A percentile compares a stretch with the other conserved stretches of the same genome.
phyloP scores from a whole-genome alignment of 1,140 invertebrate species.

The Episyrphus balteatus region DNA sequence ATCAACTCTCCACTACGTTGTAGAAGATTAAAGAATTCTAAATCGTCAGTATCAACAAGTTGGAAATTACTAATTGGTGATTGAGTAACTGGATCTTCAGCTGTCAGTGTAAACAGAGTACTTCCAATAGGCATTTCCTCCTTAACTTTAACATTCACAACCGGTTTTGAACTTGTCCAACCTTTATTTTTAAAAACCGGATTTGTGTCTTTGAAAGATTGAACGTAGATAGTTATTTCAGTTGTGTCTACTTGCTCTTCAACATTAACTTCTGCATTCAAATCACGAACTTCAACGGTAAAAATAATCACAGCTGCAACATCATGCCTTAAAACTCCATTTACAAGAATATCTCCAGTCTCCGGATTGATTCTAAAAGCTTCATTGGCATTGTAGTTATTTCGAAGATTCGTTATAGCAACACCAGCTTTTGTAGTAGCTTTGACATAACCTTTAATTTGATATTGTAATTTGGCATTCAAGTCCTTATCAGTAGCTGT shows the following conservation, averaged over 20 bases:
- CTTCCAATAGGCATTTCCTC: constrained; percentile 71
- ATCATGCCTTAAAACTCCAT: constrained; percentile 63
- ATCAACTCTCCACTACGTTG: constrained; percentile 58
- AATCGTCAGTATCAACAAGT: constrained; percentile 26
- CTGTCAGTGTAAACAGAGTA: constrained; percentile 59
- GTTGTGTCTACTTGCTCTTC: constrained; percentile 53
- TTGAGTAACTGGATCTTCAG: constrained; percentile 58
- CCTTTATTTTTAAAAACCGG: constrained; percentile 61
- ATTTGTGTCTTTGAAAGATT: constrained; percentile 67
- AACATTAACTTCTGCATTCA: constrained; percentile 54
- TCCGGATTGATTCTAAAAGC: constrained; percentile 58
- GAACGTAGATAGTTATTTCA: constrained; percentile 68
- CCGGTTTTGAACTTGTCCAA: constrained; percentile 54
- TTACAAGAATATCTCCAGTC: constrained; percentile 58
- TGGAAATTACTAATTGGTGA: constrained; percentile 52
- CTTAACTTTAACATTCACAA: constrained; percentile 54
- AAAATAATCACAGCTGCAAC: constrained; percentile 67
- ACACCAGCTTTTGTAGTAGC: constrained; percentile 67
- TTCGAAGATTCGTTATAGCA: constrained; percentile 43
- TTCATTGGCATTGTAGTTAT: constrained; percentile 53
- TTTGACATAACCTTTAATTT: constrained; percentile 53
- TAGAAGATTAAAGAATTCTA: constrained; percentile 43
- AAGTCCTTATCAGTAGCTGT: constrained; percentile 58
- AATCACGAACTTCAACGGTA: constrained; percentile 58
- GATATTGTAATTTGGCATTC: constrained; percentile 55